Base-by-base conservation (phyloP, 2,888 invertebrate genomes). In the Ectemnius cavifrons region DNA sequence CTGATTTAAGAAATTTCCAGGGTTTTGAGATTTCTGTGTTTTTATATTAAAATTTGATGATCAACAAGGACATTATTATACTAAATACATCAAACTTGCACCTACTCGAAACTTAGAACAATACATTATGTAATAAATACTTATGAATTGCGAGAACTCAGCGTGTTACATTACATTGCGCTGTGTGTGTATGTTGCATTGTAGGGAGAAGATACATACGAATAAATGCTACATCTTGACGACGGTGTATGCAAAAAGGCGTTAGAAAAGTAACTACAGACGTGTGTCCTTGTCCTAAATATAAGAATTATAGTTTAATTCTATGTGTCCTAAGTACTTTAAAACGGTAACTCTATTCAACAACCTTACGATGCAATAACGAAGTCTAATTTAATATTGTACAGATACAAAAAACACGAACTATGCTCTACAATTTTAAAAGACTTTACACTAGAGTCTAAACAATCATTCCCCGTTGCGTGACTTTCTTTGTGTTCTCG, bases 61-160 rank as follows among this genome's bases (percentile, higher is more conserved):
- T 78, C 61, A 83, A 83, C 78, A 80, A 75, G 77, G 75, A 82
- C 71, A 52, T 52, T 16, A 52, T 52, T 52, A 52, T 16, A 73
- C 28, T 67, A 77, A 61, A 58, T 79, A 78, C 75, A 66, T 73
- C 52, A 27, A 59, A 56, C 23, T 65, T 66, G 65, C 67, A 71
- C 65, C 66, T 73, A 46, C 49, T 73, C 52, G 47, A 37, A 62
- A 63, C 63, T 52, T 69, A 78, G 68, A 75, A 96, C 94, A 87
- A 97, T 95, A 80, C 95, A 93, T 86, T 49, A 62, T 62, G 66
- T 27, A 97, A 93, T 46, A 95, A 94, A 90, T 97, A 93, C 84
- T 94, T 63, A 45, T 47, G 45, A 72, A 67, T 92, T 91, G 63
- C 91, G 91, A 87, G 37, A 37, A 37, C 37, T 37, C 37, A 11